Conservation (phyloP, 2,888 invertebrate genomes). For the Ecdyonurus torrentis region DNA sequence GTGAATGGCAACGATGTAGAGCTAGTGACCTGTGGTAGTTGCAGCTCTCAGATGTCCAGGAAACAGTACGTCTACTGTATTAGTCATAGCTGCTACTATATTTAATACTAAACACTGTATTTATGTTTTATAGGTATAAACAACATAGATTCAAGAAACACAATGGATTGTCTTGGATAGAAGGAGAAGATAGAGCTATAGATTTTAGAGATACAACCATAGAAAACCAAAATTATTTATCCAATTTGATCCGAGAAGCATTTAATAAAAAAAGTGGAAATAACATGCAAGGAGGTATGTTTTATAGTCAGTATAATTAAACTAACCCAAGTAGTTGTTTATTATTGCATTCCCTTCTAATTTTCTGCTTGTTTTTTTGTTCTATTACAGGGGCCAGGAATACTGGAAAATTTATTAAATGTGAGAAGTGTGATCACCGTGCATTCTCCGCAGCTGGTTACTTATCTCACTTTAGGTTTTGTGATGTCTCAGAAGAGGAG, state of each 20-base stretch:
- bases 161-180: conserved; percentile 38
- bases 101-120: too few relatives aligned
- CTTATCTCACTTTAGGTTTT: background rate
- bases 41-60: background rate
- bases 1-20: background rate
- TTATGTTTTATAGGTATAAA: background rate
- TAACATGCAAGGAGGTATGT: background rate
- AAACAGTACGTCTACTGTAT: background rate
- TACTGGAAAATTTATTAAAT: background rate
- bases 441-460: background rate
- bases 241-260: background rate
- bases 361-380: too few relatives aligned
- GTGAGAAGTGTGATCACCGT: background rate
- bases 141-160: conserved; percentile 34
- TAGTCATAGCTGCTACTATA: background rate
- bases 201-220: background rate
- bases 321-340: too few relatives aligned
- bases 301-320: background rate
- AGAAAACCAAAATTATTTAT: background rate
- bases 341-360: background rate
- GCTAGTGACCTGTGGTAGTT: background rate
- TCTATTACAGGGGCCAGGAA: background rate
- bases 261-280: background rate
- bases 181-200: conserved; percentile 24
- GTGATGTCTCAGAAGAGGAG: background rate